phyloP scores from a whole-genome alignment of 2,113 vertebrate species.

The Platanista minor region DNA sequence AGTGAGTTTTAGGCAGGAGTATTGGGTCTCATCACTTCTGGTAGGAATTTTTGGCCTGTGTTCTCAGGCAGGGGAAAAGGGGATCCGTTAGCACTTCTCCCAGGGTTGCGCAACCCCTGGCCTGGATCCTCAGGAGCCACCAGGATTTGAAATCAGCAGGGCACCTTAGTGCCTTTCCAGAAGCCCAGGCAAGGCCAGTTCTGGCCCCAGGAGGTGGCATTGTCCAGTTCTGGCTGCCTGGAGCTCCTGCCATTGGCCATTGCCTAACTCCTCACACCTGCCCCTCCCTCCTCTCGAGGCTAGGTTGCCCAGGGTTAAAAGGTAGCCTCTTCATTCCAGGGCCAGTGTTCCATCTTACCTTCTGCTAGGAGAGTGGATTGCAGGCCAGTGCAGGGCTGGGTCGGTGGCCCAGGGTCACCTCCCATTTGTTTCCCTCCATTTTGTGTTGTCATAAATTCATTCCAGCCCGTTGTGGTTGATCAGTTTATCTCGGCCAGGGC shows the following conservation, averaged over 20 bases:
- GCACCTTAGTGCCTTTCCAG: fast-evolving
- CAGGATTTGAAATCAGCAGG: neutral
- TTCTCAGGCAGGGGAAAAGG: slow-evolving; percentile 50
- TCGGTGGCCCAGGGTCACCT: slow-evolving; percentile 88
- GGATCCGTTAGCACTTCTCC: neutral
- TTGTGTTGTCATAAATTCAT: slow-evolving; percentile 96
- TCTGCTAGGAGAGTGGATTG: slow-evolving; percentile 87
- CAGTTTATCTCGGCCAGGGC: slow-evolving; percentile 87
- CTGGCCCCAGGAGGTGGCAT: neutral
- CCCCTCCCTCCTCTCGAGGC: slow-evolving; percentile 57
- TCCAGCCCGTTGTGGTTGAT: slow-evolving; percentile 88
- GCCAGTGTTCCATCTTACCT: slow-evolving; percentile 87
- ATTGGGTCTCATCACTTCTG: slow-evolving; percentile 79
- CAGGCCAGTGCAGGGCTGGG: slow-evolving; percentile 83
- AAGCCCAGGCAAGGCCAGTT: neutral
- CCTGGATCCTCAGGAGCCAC: neutral
- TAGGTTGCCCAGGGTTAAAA: slow-evolving; percentile 80
- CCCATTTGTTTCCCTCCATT: slow-evolving; percentile 92
- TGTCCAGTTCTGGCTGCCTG: neutral
- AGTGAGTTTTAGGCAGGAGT: slow-evolving; percentile 81
- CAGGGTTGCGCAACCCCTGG: neutral
- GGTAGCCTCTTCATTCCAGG: slow-evolving; percentile 86
- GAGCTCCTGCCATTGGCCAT: slow-evolving; percentile 32
- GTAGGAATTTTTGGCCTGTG: slow-evolving; percentile 74
- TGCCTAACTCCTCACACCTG: neutral